Evolutionary conservation across 2,113 vertebrate species (phyloP), one percentile per base, ranked within the genome.

Genomic region (Scartelaos histophorus): DNA sequence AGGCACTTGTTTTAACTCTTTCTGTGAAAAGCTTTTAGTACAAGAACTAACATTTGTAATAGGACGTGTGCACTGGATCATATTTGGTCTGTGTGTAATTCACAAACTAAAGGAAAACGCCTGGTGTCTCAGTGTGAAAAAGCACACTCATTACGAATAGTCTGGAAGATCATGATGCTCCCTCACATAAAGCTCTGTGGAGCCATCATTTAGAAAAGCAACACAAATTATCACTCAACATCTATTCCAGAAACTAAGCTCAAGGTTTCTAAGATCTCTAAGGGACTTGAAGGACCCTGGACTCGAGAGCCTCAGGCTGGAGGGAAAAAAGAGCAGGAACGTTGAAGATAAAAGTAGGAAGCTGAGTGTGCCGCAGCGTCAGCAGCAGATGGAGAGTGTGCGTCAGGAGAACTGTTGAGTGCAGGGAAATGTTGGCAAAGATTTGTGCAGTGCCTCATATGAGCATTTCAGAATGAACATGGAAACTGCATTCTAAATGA

Each of bases 381-480:
- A 43, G 84, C 70, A 35, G 85, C 91, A 93, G 89, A 90, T 87
- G 89, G 89, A 86, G 82, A 88, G 90, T 74, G 81, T 64, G 85
- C 74, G 68, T 87, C 84, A 47, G 72, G 84, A 84, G 87, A 66
- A 78, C 74, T 64, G 82, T 75, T 49, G 60, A 75, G 67, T 67
- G 25, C 65, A 67, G 60, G 49, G 69, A 62, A 58, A 58, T 71
- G 74, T 74, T 77, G 71, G 76, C 67, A 10, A 22, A 53, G 73
- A 70, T 76, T 68, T 47, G 66, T 65, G 75, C 78, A 69, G 60
- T 54, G 64, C 46, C 49, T 65, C 34, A 68, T 76, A 78, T 76
- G 67, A 58, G 60, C 51, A 21, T 80, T 76, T 78, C 57, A 64
- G 64, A 51, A 56, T 56, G 19, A 60, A 60, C 51, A 61, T 51